phyloP scores from a whole-genome alignment of 2,113 vertebrate genomes.

The Anguilla rostrata region DNA sequence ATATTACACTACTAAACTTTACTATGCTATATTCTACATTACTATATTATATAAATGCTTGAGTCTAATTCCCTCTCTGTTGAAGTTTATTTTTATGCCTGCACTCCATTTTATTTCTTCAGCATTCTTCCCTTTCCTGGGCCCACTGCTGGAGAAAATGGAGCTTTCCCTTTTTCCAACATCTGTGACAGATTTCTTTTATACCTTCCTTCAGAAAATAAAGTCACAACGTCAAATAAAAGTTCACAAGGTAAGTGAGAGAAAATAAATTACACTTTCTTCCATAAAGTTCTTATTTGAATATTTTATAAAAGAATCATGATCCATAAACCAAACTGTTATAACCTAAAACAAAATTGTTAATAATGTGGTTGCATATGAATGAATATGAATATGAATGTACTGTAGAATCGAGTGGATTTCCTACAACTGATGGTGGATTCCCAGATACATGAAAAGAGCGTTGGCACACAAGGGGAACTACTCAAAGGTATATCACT shows the following conservation, averaged over 20 bases:
- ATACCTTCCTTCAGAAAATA: conserved; percentile 57
- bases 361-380: too few relatives aligned
- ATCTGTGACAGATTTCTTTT: conserved; percentile 60
- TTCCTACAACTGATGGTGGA: conserved; percentile 81
- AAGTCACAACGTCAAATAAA: conserved; percentile 55
- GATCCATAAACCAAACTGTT: background rate
- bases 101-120: background rate
- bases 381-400: too few relatives aligned
- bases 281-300: background rate
- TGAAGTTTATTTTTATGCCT: too few relatives aligned
- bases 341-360: background rate
- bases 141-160: conserved; percentile 62
- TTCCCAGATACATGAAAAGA: conserved; percentile 56
- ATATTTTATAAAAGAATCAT: background rate
- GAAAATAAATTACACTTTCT: too few relatives aligned
- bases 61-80: too few relatives aligned
- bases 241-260: conserved; percentile 44
- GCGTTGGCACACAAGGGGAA: conserved; percentile 27
- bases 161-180: conserved; percentile 63
- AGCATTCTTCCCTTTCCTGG: conserved; percentile 70
- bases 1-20: too few relatives aligned
- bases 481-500: conserved; percentile 55
- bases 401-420: conserved; percentile 59
- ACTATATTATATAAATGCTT: too few relatives aligned
- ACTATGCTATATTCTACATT: too few relatives aligned